These are phyloP conservation scores for Xylophagus ater DNA, from an alignment of 2,888 invertebrate genomes.

Conservation along the genomic window DNA sequence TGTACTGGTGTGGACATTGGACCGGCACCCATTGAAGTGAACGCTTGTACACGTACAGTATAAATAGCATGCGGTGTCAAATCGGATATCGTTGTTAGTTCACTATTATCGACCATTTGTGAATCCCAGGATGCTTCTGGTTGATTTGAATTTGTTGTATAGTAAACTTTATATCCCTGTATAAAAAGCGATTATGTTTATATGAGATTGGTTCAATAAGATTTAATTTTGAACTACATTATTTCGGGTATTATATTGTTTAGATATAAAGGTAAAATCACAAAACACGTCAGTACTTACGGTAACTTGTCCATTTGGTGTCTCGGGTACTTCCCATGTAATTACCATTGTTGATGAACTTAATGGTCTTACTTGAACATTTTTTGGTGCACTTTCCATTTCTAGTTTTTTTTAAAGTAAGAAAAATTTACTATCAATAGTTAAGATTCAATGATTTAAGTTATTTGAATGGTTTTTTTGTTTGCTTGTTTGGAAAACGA, in stretches of 20 bases:
- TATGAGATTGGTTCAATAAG: neutral
- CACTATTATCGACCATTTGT: constrained; percentile 87
- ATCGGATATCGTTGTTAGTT: constrained; percentile 85
- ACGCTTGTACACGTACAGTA: constrained; percentile 87
- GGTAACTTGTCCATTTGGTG: constrained; percentile 94
- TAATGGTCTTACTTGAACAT: constrained; percentile 86
- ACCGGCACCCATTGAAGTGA: constrained; percentile 89
- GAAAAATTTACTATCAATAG: too few species aligned
- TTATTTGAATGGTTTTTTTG: too few species aligned
- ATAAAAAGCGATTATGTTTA: constrained; percentile 16
- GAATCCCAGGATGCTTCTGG: constrained; percentile 85
- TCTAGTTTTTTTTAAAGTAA: too few species aligned
- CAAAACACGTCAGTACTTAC: constrained; percentile 45
- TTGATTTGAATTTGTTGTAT: constrained; percentile 79
- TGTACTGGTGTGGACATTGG: constrained; percentile 94
- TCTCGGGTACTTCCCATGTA: constrained; percentile 96
- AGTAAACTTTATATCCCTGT: constrained; percentile 95
- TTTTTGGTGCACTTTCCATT: constrained; percentile 90
- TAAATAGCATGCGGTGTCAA: constrained; percentile 86
- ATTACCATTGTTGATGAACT: constrained; percentile 95
- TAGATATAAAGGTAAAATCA: neutral
- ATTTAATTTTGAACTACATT: neutral
- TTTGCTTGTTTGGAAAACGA: too few species aligned
- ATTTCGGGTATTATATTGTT: too few species aligned
- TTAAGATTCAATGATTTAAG: too few species aligned